phyloP scores from a whole-genome alignment of 30 jellyfish, hydroid and myxozoan genomes.

The Cassiopea andromeda region DNA sequence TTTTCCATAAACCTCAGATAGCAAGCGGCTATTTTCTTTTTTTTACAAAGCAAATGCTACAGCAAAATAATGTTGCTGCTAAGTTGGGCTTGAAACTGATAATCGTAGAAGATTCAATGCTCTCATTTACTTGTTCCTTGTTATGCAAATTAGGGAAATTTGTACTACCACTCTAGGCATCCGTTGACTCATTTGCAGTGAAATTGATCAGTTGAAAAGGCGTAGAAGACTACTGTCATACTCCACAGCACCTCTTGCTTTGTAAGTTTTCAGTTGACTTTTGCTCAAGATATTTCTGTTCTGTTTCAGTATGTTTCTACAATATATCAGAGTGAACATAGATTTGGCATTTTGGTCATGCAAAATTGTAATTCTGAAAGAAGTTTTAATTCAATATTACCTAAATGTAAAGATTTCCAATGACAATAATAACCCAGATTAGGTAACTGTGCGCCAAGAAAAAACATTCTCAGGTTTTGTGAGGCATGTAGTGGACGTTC shows the following conservation, averaged over 20 bases:
- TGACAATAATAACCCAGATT: no score
- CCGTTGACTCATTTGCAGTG: not conserved
- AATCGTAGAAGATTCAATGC: not conserved
- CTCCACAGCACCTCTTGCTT: not conserved
- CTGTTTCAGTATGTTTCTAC: no score
- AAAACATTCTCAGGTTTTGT: no score
- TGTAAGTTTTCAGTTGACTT: not conserved
- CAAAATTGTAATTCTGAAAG: no score
- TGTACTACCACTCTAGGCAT: not conserved
- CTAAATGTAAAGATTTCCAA: no score
- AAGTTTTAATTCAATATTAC: no score
- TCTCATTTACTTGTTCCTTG: not conserved
- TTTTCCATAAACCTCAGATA: not conserved
- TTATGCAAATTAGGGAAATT: not conserved
- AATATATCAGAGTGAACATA: no score
- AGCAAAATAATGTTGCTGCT: not conserved
- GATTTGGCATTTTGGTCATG: no score
- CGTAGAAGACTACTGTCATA: not conserved
- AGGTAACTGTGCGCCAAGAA: no score
- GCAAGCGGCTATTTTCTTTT: not conserved
- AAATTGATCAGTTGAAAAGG: not conserved
- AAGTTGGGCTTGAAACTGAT: not conserved
- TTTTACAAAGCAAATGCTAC: not conserved
- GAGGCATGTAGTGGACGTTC: no score
- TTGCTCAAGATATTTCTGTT: not conserved